Base-by-base conservation (phyloP, 2,888 invertebrate species). In the Drosophila ezoana region DNA sequence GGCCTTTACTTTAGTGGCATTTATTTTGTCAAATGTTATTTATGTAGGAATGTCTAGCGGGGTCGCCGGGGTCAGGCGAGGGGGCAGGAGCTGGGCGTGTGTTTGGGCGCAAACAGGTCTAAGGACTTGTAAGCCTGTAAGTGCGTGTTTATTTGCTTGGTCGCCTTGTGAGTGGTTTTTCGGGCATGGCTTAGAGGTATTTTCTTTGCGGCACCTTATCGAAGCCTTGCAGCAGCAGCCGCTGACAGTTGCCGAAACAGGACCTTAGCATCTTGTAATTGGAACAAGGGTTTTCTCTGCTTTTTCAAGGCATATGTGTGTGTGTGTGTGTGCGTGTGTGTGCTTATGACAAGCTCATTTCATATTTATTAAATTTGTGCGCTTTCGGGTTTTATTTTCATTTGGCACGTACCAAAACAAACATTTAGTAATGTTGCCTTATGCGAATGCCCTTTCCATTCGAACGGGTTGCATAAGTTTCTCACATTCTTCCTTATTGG, bases 1-100 rank as follows among this genome's bases (percentile, higher is more conserved):
- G 60, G 66, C 79, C 61, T 66, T 69, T 63, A 66, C 71, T 67
- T 75, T 71, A 75, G 82, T 81, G 82, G 69, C 82, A 77, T 82
- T 82, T 75, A 82, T 85, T 85, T 82, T 79, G 86, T 82, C 83
- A 80, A 83, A 78, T 82, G 72, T 82, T 81, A 73, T 78, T 73
- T 77, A 69, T 67, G 71, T 54, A 59, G 70, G 65, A 67, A 76
- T 76, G 73, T 67, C 57, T 59, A 48, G 67, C 48, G 59, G 51
- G 63, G 35, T 51, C 43, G 18, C 18, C 1, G 2, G 18, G 18
- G 18, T 1, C 18, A 18, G 28, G 43, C 4, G 32, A 32, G 16
- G 23, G 23, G 18, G 44, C 33, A 52, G 20, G 45, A 33, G 18
- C 14, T 13, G 10, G 20, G 9, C 10, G 28, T 14, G 9, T n/a